These are phyloP conservation scores for Dendrophyllia cribrosa DNA, from an alignment of 64 coral and sea anemone species.

Conservation along the genomic window DNA sequence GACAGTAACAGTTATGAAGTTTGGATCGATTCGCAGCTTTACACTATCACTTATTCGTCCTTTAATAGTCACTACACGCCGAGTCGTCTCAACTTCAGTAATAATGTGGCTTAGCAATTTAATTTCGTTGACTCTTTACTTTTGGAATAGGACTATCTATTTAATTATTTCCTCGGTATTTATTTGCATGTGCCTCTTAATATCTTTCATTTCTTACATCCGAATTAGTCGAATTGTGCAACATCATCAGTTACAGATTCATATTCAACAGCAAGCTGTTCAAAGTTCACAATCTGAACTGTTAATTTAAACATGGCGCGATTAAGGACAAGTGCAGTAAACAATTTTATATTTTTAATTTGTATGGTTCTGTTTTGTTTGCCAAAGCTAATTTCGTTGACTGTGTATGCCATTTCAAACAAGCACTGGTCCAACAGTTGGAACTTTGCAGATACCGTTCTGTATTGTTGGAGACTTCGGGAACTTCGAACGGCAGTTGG, in stretches of 20 bases:
- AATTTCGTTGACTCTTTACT: background rate
- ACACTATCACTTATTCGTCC: constrained; percentile 35
- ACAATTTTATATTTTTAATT: too few species aligned
- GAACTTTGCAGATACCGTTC: too few species aligned
- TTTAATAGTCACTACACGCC: background rate
- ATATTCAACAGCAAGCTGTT: background rate
- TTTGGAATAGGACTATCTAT: too few species aligned
- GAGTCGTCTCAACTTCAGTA: background rate
- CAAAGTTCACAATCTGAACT: background rate
- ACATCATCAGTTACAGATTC: constrained; percentile 27
- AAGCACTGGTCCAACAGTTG: too few species aligned
- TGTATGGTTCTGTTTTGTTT: too few species aligned
- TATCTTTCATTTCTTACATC: constrained; percentile 2
- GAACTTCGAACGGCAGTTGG: too few species aligned
- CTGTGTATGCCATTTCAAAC: too few species aligned
- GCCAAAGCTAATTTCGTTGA: too few species aligned
- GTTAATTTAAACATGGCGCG: too few species aligned
- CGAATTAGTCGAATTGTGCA: constrained; percentile 47
- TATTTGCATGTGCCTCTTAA: background rate
- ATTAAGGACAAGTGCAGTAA: too few species aligned
- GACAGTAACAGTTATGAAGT: constrained; percentile 48
- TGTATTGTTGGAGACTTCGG: too few species aligned
- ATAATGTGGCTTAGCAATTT: constrained; percentile 33
- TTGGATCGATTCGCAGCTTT: constrained; percentile 48
- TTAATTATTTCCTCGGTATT: too few species aligned